Evolutionary conservation across 2,888 invertebrate species (phyloP), one percentile per base, ranked within the genome.

Genomic region (Phengaris arion): DNA sequence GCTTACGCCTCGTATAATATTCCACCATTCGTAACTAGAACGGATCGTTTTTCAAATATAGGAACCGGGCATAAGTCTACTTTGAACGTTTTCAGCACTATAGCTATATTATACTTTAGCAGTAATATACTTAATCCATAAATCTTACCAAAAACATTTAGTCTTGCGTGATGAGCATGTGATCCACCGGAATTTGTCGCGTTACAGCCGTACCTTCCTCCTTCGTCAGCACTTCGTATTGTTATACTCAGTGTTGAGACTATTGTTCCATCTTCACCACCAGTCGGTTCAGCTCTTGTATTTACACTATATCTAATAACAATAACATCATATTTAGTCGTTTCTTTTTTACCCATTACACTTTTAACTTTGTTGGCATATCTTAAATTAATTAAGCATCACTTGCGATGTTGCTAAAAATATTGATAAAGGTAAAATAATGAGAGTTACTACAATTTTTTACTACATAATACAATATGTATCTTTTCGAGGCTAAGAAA

Each of bases 171-270:
- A 90, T 97, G 97, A 74, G 95, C 94, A 75, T 96, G 95, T 55
- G 94, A 95, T 77, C 97, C 97, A 82, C 96, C 94, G 45, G 96
- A 95, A 86, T 97, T 97, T 74, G 95, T 94, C 0, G 97, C 97
- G 76, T 96, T 94, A 87, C 98, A 98, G 59, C 96, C 96, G 87
- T 98, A 98, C 80, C 97, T 94, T 1, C 97, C 98, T 35, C 98
- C 98, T 88, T 98, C 98, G 81, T 97, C 96, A 13, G 97, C 95
- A 70, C 96, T 95, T 76, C 96, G 95, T 78, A 96, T 95, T 68
- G 96, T 96, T 81, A 97, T 96, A 94, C 97, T 97, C 81, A 97
- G 94, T 86, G 97, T 97, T 83, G 97, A 97, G 84, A 97, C 96
- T 82, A 97, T 92, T 0, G 89, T 89, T 2, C 92, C 92, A 82